Evolutionary conservation across 2,113 vertebrate genomes (phyloP).

Genomic region (Fulmarus glacialis): DNA sequence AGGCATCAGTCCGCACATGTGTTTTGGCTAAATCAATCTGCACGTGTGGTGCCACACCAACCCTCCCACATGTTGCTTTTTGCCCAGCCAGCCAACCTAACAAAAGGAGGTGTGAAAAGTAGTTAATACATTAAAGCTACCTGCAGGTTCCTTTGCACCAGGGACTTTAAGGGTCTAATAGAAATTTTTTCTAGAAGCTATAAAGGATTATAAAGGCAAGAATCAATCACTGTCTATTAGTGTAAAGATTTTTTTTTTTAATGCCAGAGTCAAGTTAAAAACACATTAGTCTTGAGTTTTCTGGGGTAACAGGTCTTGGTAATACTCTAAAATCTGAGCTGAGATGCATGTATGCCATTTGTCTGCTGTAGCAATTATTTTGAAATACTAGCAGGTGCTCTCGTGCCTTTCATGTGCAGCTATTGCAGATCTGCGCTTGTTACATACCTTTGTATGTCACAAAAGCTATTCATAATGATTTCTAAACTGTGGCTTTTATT

Average conservation of each 20-base stretch:
- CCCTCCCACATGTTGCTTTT: neutral
- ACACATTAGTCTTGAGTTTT: neutral
- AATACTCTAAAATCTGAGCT: neutral
- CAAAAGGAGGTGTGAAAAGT: neutral
- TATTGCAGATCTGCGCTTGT: neutral
- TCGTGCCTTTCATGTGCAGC: neutral
- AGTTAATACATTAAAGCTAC: neutral
- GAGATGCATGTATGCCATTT: neutral
- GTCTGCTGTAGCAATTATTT: neutral
- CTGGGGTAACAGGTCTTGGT: neutral
- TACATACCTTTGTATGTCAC: neutral
- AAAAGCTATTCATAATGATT: neutral
- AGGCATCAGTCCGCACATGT: neutral
- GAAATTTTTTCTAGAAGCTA: neutral
- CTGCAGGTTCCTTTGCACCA: neutral
- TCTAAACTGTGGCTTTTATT: neutral
- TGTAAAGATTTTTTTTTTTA: neutral
- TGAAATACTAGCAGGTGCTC: neutral
- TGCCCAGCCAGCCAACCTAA: neutral
- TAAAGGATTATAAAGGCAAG: neutral
- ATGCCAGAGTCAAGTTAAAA: neutral
- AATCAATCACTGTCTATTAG: neutral
- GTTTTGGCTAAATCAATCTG: neutral
- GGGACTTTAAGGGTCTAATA: neutral
- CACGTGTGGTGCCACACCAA: neutral